These are phyloP conservation scores for Platalea minor DNA, from an alignment of 2,797 vertebrate species.

Conservation along the genomic window DNA sequence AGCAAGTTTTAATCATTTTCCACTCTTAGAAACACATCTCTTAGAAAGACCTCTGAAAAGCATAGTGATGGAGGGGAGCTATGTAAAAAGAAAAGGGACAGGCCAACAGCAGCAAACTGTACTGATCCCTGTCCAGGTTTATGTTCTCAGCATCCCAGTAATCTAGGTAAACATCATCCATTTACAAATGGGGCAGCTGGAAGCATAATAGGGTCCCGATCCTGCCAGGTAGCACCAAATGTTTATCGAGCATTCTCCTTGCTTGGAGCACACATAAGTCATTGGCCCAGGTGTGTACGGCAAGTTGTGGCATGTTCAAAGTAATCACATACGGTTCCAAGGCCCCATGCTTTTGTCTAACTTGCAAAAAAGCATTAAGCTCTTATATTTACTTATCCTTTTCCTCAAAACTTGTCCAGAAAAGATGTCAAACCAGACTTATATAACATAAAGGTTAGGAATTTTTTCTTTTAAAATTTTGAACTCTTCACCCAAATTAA, in stretches of 20 bases:
- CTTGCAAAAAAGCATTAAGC: background rate
- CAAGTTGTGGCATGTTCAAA: background rate
- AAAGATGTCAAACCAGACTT: background rate
- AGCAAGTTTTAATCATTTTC: background rate
- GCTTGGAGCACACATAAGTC: accelerated
- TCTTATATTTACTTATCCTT: background rate
- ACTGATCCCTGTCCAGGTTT: background rate
- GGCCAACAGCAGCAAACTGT: background rate
- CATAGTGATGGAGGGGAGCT: background rate
- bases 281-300: background rate
- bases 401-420: background rate
- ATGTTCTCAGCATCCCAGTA: background rate
- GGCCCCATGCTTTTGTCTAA: background rate
- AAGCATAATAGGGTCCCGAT: background rate
- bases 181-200: background rate
- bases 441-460: background rate
- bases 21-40: accelerated
- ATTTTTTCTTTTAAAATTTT: background rate
- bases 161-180: background rate
- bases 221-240: background rate
- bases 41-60: background rate
- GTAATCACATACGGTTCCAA: background rate
- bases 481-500: background rate
- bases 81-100: background rate
- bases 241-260: background rate